Evolutionary conservation across 2,797 vertebrate genomes (phyloP), one percentile per base, ranked within the genome.

Genomic region (Lacerta viridis): DNA sequence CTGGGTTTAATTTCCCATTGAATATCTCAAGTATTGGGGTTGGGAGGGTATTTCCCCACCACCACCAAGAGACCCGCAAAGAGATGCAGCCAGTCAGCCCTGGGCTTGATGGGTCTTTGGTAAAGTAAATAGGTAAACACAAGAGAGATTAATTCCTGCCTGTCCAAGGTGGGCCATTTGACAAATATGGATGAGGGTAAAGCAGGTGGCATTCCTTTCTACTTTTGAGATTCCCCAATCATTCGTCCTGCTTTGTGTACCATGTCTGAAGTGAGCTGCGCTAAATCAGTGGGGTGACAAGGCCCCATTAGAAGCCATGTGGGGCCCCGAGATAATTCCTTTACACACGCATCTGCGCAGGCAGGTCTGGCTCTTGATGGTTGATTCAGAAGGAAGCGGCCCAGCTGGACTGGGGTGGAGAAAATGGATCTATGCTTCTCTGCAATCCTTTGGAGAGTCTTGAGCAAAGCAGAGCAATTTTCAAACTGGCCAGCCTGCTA

Each of bases 211-310:
- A 36, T 41, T 25, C 77, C 66, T 72, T 59, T 87, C 46, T 80
- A 80, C 33, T 71, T 80, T 69, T 25, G 25, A 66, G 79, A 72
- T 80, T 72, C 77, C 36, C 66, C 77, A 77, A 39, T 80, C 85
- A 80, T 87, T 80, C 80, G 66, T 72, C 77, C 85, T 86, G 76
- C 66, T 80, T 85, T 76, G 71, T 87, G 59, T 50, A 66, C 80
- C 77, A 29, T 8, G 41, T 50, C 75, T 88, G 76, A 18, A 79
- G 84, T 36, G 15, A 80, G 74, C 82, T 84, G 87, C 43, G n/a
- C 76, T 61, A 88, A 84, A 79, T 88, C 66, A 59, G 81, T 84
- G 82, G 82, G 82, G 82, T 71, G 75, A 61, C 82, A 80, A 27
- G 76, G 18, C 17, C 76, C 81, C 66, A 88, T 86, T 86, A 79